A percentile compares a stretch with the other conserved stretches of the same genome.
These are phyloP conservation scores for Melinaea marsaeus DNA, from an alignment of 2,888 invertebrate genomes.

Conservation along the genomic window DNA sequence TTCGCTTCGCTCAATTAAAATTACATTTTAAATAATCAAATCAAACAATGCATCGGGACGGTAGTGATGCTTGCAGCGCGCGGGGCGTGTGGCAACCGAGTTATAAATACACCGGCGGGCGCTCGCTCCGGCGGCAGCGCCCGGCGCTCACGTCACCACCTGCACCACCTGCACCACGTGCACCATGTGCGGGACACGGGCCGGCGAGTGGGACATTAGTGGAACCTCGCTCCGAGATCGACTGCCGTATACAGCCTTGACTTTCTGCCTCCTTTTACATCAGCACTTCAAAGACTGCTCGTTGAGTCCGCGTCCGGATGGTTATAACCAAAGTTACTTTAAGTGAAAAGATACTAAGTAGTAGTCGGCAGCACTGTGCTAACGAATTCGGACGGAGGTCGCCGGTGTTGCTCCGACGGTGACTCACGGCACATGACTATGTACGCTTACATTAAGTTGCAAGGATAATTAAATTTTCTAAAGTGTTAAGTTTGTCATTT, in stretches of 20 bases:
- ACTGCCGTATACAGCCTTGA: constrained; percentile 13
- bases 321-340: no score
- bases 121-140: constrained; percentile 23
- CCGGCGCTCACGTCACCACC: constrained; percentile 29
- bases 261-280: constrained; percentile 8
- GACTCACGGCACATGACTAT: no score
- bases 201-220: not conserved
- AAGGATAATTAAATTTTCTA: no score
- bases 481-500: no score
- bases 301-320: not conserved
- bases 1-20: constrained; percentile 6
- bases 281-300: not conserved
- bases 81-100: constrained; percentile 28
- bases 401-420: no score
- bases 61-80: constrained; percentile 36
- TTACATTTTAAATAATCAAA: constrained; percentile 22
- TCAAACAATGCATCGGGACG: constrained; percentile 30
- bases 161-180: constrained; percentile 23
- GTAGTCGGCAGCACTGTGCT: no score
- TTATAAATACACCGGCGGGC: constrained; percentile 39
- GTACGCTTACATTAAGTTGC: no score
- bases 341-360: no score
- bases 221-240: constrained; percentile 15
- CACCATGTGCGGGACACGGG: not conserved
- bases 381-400: no score